Evolutionary conservation across 2,888 invertebrate species (phyloP).

Genomic region (Notocelia uddmanniana): DNA sequence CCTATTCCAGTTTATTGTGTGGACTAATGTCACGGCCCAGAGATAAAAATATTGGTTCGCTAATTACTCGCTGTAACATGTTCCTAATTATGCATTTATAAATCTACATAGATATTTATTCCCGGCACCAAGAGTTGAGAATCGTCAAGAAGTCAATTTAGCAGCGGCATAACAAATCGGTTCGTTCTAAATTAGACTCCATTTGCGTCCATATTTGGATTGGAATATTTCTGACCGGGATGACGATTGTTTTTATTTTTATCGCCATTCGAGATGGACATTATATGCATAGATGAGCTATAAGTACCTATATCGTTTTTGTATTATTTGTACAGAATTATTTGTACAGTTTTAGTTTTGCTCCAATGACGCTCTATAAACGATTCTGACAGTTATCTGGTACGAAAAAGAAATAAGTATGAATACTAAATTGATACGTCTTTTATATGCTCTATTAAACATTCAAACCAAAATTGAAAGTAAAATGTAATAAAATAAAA

Average conservation of each 20-base stretch:
- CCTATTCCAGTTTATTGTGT: conserved; percentile 15
- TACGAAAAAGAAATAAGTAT: too few species aligned
- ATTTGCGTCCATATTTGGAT: conserved; percentile 48
- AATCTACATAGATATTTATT: conserved; percentile 35
- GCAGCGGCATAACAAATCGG: conserved; percentile 37
- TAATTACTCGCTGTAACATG: conserved; percentile 10
- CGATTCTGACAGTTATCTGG: too few species aligned
- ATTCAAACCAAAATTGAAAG: too few species aligned
- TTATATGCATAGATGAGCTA: too few species aligned
- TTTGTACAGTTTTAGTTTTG: too few species aligned
- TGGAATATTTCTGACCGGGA: conserved; percentile 40
- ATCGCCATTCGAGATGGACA: not conserved
- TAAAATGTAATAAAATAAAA: not conserved
- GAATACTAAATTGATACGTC: not conserved
- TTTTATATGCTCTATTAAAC: not conserved
- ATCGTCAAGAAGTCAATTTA: conserved; percentile 38
- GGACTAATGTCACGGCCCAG: conserved; percentile 35
- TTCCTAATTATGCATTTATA: conserved; percentile 20
- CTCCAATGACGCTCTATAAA: too few species aligned
- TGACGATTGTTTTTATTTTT: conserved; percentile 35
- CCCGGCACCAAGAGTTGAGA: conserved; percentile 30
- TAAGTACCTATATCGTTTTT: not conserved
- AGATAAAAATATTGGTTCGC: conserved; percentile 39
- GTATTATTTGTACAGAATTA: too few species aligned
- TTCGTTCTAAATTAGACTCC: conserved; percentile 48